Evolutionary conservation across 64 coral and sea anemone species (phyloP), one percentile per base, ranked within the genome.

Genomic region (Montipora sp.): DNA sequence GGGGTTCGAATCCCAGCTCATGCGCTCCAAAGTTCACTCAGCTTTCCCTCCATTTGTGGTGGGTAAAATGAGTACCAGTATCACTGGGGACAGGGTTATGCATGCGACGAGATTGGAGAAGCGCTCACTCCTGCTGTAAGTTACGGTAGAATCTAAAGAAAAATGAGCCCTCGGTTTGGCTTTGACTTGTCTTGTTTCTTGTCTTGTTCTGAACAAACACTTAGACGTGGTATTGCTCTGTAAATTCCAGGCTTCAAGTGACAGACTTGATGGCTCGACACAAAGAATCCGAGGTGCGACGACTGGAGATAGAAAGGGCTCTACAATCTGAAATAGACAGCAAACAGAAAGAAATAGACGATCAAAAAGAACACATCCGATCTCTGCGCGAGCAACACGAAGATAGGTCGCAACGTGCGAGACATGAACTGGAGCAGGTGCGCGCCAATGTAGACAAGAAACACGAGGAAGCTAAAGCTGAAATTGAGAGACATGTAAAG

Each of bases 331-430:
- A 95, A 80, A 95, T 98, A 15, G 86, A 95, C 57, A 69, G 69
- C 22, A 98, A 98, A 72, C 89, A 88, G 50, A 91, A 94, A 43
- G 96, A 98, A 83, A 98, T 98, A 43, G 96, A 98, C 76, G 89
- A 77, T 16, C 93, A 95, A 73, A 95, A 95, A 53, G 91, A 95
- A 51, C 75, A 93, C 51, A 95, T 98, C 49, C 88, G 77, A 66
- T 61, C 61, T 22, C 82, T 95, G 15, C 94, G 94, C 49, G 68
- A 89, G 16, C 65, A 74, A 24, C 94, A 98, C 66, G 91, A 95
- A 14, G 18, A 18, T 15, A 91, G 84, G 24, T 81, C 78, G 12
- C 87, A 91, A 58, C 68, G 94, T 83, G 90, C 90, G 9, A 84
- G 92, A 66, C 73, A 84, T 45, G 94, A 98, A 81, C 75, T 98